These are phyloP conservation scores for Cataglyphis hispanica DNA, from an alignment of 1,140 invertebrate species.

Conservation along the genomic window DNA sequence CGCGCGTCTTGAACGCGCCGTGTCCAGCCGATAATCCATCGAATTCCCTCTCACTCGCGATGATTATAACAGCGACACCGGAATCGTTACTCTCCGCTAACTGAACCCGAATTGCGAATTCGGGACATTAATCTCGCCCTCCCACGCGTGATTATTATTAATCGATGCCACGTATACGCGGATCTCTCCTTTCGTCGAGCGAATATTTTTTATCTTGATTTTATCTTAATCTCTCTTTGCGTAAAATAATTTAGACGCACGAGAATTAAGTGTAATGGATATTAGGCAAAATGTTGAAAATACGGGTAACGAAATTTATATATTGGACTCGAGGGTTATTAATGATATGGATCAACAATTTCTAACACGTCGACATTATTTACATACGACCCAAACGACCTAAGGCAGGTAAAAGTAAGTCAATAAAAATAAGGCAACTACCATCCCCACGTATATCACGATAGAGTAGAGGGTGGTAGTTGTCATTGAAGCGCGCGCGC, in stretches of 20 bases:
- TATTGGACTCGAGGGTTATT: not conserved
- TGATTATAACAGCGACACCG: conserved; percentile 24
- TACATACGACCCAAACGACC: no score
- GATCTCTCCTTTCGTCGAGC: not conserved
- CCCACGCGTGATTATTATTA: not conserved
- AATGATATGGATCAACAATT: not conserved
- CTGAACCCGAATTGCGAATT: not conserved
- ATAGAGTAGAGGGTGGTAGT: not conserved
- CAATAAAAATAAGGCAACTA: no score
- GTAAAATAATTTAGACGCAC: no score
- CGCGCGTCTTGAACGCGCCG: conserved; percentile 38
- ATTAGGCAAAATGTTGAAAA: not conserved
- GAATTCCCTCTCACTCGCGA: not conserved
- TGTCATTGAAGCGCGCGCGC: conserved; percentile 4
- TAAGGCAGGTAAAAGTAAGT: not conserved
- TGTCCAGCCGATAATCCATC: not conserved
- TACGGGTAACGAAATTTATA: not conserved
- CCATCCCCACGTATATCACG: no score
- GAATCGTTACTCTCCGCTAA: conserved; percentile 20
- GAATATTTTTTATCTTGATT: not conserved
- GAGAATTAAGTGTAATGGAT: not conserved
- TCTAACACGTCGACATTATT: not conserved
- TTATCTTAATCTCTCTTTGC: no score
- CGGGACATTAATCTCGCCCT: conserved; percentile 5
- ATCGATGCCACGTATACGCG: not conserved